Base-by-base conservation (phyloP, 2,113 vertebrate genomes). In the Chloropsis hardwickii region DNA sequence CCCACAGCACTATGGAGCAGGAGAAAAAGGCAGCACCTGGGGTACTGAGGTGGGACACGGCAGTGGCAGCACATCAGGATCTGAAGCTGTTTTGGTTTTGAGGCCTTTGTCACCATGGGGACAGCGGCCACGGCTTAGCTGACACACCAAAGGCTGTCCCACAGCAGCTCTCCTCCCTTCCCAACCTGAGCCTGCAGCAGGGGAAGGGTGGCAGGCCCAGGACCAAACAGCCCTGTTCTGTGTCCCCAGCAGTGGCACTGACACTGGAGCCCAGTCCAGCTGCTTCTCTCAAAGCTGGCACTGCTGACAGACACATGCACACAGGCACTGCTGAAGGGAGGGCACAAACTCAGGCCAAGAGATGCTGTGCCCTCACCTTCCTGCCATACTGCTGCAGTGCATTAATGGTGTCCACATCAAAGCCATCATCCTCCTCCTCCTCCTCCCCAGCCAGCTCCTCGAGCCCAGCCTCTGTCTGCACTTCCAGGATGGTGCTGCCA, bases 391-490 rank as follows among this genome's bases (percentile, higher is more conserved):
- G 97, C 91, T 98, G 97, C 91, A 98, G 76, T 11, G 97, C 96
- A 67, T 90, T 88, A 27, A 97, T 97, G 4, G 97, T 97, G 86
- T 98, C 97, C 0, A 96, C 35, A 31, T 96, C 94, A 44, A 98
- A 96, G 64, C 97, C 33, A 20, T 92, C 93, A 0, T 97, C 97
- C 4, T 97, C 97, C 7, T 98, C 97, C 48, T 96, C 95, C 8
- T 98, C 97, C 48, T 96, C 95, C 8, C 83, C 53, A 16, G 96
- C 73, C 87, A 98, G 31, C 73, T 97, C 97, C 92, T 98, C 94
- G 12, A 98, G 92, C 42, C 93, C 95, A 33, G 96, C 62, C 92
- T 97, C 97, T 39, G 97, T 92, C 91, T 98, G 98, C 82, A 98
- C 97, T 3, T 98, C 92, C 90, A 98, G 95, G 91, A 98, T 92